A percentile compares a stretch with the other conserved stretches of the same genome.
Conservation (phyloP, 2,797 vertebrate genomes). For the Pseudotriccus pelzelni region DNA sequence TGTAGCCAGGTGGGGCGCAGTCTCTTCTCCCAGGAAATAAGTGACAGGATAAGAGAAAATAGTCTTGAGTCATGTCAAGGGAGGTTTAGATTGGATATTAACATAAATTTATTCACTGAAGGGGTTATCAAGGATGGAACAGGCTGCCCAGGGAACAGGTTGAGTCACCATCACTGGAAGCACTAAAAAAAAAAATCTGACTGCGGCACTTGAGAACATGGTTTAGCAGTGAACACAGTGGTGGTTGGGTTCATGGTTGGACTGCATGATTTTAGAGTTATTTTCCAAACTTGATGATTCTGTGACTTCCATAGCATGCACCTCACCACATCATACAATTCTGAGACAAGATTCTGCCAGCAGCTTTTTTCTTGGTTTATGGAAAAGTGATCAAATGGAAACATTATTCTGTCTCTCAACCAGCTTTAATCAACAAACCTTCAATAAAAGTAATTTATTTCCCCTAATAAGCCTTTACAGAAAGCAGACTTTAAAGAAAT, state of each 20-base stretch:
- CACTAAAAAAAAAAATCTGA: accelerated
- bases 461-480: background rate
- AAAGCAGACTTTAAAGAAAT: background rate
- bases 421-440: background rate
- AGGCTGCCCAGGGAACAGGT: background rate
- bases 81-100: background rate
- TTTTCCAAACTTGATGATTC: background rate
- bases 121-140: background rate
- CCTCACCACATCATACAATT: background rate
- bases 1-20: background rate
- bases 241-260: background rate
- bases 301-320: background rate
- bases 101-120: background rate
- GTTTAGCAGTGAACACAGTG: background rate
- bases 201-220: background rate
- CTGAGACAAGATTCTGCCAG: background rate
- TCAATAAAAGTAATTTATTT: background rate
- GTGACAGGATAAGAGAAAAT: background rate
- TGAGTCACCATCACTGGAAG: background rate
- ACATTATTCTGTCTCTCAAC: background rate
- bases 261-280: background rate
- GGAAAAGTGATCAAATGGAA: background rate
- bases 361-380: background rate
- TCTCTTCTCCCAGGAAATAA: background rate
- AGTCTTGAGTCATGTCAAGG: background rate